Evolutionary conservation across 2,797 vertebrate genomes (phyloP).

Genomic region (Poeciliopsis gracilis): DNA sequence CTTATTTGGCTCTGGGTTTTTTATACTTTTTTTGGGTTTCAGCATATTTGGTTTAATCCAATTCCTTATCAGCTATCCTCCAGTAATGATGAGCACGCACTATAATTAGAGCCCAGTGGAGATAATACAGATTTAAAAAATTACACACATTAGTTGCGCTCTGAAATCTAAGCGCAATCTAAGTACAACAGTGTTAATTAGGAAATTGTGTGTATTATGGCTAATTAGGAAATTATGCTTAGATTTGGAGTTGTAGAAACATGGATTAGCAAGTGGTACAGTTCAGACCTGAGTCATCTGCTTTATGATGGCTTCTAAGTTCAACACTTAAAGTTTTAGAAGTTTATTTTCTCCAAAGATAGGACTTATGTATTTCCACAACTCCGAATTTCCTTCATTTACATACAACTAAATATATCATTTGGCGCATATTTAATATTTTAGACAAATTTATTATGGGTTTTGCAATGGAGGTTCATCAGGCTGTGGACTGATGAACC

Average conservation of each 20-base stretch:
- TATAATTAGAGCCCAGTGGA: constrained; percentile 52
- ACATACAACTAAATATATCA: not conserved
- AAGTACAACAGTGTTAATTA: constrained; percentile 34
- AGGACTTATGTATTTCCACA: not conserved
- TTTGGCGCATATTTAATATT: not conserved
- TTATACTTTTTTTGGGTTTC: not conserved
- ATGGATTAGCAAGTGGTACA: constrained; percentile 20
- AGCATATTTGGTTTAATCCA: constrained; percentile 32
- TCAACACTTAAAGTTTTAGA: not conserved
- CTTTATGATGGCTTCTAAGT: not conserved
- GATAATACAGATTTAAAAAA: constrained; percentile 45
- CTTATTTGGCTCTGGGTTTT: constrained; percentile 5
- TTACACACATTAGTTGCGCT: constrained; percentile 40
- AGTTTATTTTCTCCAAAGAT: not conserved
- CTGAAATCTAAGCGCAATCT: constrained; percentile 28
- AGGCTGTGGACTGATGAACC: not conserved
- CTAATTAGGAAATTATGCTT: constrained; percentile 17
- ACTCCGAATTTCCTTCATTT: not conserved
- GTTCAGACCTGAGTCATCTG: not conserved
- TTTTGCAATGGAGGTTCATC: not conserved
- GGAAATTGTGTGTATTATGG: not conserved
- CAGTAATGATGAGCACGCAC: constrained; percentile 10
- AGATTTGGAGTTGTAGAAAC: constrained; percentile 18
- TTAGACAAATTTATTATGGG: not conserved
- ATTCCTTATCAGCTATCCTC: constrained; percentile 31